Base-by-base conservation (phyloP, 1,140 invertebrate genomes). In the Ostrea edulis region DNA sequence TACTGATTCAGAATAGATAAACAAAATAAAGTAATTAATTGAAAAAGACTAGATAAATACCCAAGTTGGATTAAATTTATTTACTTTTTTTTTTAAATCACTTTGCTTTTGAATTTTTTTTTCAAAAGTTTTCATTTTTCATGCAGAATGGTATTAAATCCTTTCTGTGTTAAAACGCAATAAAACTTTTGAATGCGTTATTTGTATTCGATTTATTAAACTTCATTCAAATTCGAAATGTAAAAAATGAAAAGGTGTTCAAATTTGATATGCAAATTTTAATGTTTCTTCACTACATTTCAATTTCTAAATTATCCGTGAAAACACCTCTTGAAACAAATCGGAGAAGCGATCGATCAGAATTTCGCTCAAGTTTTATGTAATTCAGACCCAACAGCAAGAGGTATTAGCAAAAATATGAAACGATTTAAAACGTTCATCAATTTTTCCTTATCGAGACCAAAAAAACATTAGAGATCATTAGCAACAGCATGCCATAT, bases 181-280 rank as follows among this genome's bases (percentile, higher is more conserved):
- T 77, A 77, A 77, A 77, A 77, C 68, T 77, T 29, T 25, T 29
- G 68, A 25, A 77, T 29, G 68, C 68, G 35, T 44, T 44, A 44
- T 77, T 77, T 77, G 68, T 77, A 35, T 35, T 77, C 12, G 29
- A 77, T 77, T 77, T 77, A 29, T 9, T 35, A 22, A 77, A 77
- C 25, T 77, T 77, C 29, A 77, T 77, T 77, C 29, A 77, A 77
- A 77, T 77, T 77, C 35, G 9, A 77, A 77, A 77, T 77, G 68
- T 77, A 77, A 29, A n/a, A 62, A 77, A 77, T 77, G 11, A 77
- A 29, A 77, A 25, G 68, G 25, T 77, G 68, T 77, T 77, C 14
- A 77, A 77, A 77, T 77, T 77, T 77, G 68, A 77, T 77, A 77
- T 77, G 68, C 68, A 77, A 77, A 77, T 77, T 44, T 77, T 77